Evolutionary conservation across 2,797 vertebrate genomes (phyloP).

Genomic region (Spheniscus humboldti): DNA sequence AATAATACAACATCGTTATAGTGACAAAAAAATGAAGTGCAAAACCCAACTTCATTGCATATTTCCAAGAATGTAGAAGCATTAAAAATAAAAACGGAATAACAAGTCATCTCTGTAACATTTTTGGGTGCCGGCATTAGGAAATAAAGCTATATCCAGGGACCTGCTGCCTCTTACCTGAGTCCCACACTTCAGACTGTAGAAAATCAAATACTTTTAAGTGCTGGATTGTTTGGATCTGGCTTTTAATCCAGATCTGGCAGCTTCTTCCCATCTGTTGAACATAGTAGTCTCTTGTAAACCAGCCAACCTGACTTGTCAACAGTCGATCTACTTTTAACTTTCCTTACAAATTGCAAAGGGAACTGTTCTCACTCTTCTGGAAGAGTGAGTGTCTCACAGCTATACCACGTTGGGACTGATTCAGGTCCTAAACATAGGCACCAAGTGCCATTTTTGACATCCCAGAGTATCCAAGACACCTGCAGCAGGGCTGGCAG

Average conservation of each 20-base stretch:
- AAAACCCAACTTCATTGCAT: background rate
- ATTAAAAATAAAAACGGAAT: background rate
- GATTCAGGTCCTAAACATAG: conserved; percentile 39
- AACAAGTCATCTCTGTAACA: background rate
- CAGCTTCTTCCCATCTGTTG: conserved; percentile 21
- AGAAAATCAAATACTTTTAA: background rate
- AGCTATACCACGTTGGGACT: background rate
- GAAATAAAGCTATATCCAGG: background rate
- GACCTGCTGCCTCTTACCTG: background rate
- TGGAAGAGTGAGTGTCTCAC: background rate
- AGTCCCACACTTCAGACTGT: background rate
- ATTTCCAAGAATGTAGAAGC: background rate
- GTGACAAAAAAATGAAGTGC: background rate
- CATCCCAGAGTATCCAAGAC: background rate
- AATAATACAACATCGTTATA: background rate
- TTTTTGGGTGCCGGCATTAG: background rate
- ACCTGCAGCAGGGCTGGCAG: background rate
- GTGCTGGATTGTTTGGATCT: background rate
- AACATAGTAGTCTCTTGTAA: conserved; percentile 35
- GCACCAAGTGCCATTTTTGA: conserved; percentile 25
- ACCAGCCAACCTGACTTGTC: conserved; percentile 50
- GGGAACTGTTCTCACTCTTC: conserved; percentile 23
- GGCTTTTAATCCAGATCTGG: conserved; percentile 30
- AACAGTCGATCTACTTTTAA: conserved; percentile 33
- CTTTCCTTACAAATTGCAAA: conserved; percentile 38